A percentile compares a stretch with the other conserved stretches of the same genome.
Evolutionary conservation across 2,797 vertebrate genomes (phyloP).

Genomic region (Limosa lapponica): DNA sequence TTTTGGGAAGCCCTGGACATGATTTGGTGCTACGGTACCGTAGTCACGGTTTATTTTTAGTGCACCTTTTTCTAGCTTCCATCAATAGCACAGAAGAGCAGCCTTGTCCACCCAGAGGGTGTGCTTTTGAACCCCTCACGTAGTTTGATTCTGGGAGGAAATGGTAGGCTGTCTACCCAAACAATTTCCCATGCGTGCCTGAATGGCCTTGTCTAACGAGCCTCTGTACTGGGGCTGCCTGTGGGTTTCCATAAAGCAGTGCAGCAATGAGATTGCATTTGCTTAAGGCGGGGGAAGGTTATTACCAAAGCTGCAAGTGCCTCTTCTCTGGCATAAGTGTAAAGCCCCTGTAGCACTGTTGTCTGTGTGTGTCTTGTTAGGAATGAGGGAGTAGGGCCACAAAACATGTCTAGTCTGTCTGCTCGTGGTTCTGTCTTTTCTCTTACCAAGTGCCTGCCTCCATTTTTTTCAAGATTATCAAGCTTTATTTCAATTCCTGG

Average conservation of each 20-base stretch:
- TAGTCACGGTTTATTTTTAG: background rate
- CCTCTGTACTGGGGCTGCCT: background rate
- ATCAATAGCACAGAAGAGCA: background rate
- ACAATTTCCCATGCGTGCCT: background rate
- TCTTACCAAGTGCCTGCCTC: background rate
- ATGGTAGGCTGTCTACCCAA: background rate
- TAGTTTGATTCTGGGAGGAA: background rate
- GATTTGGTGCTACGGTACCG: background rate
- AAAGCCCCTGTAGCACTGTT: background rate
- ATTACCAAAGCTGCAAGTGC: background rate
- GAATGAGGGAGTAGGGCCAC: background rate
- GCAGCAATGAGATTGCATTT: background rate
- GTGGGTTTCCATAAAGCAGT: background rate
- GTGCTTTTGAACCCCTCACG: background rate
- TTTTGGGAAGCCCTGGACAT: background rate
- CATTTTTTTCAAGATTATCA: background rate
- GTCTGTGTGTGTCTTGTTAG: background rate
- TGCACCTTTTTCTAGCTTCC: background rate
- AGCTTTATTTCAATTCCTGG: background rate
- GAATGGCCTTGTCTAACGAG: background rate
- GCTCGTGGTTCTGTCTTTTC: background rate
- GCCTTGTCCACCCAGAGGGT: background rate
- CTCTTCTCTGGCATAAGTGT: background rate
- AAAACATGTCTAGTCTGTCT: background rate
- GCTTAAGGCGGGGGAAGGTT: background rate